A percentile compares a stretch with the other conserved stretches of the same genome.
Evolutionary conservation across 2,888 invertebrate genomes (phyloP).

Genomic region (Portevinia maculata): DNA sequence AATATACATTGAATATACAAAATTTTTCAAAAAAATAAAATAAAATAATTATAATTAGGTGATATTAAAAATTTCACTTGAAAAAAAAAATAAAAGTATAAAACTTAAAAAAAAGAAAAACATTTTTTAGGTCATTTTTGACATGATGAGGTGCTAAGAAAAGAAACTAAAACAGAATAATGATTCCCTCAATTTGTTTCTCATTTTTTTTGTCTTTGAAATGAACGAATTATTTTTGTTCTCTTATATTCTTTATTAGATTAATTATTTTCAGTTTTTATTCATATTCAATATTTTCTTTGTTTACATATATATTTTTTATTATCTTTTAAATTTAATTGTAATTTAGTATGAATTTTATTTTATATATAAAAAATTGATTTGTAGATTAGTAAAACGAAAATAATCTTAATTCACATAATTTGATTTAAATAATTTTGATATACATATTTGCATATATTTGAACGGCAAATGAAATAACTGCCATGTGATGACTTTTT

Average conservation of each 20-base stretch:
- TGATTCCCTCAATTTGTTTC: slow-evolving; percentile 49
- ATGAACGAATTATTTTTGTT: slow-evolving; percentile 25
- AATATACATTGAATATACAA: slow-evolving; percentile 38
- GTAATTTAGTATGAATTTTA: slow-evolving; percentile 67
- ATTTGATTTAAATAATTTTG: slow-evolving; percentile 23
- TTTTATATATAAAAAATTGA: slow-evolving; percentile 13
- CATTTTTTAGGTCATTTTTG: slow-evolving; percentile 65
- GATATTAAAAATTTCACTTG: slow-evolving; percentile 72
- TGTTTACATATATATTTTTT: slow-evolving; percentile 20
- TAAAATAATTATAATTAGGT: slow-evolving; percentile 35
- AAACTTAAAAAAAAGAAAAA: slow-evolving; percentile 28
- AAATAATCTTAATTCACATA: slow-evolving; percentile 40
- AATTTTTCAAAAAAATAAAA: slow-evolving; percentile 33
- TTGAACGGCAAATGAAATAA: slow-evolving; percentile 45
- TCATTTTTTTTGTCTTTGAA: slow-evolving; percentile 29
- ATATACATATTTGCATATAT: slow-evolving; percentile 13
- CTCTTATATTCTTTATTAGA: slow-evolving; percentile 50
- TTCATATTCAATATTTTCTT: slow-evolving; percentile 13
- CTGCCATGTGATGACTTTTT: slow-evolving; percentile 73
- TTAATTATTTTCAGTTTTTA: slow-evolving; percentile 68
- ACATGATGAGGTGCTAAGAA: slow-evolving; percentile 70
- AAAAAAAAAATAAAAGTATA: too few relatives aligned
- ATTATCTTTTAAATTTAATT: slow-evolving; percentile 40
- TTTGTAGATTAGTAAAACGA: slow-evolving; percentile 36
- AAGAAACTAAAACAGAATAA: slow-evolving; percentile 12